Base-by-base conservation (phyloP, 1,140 invertebrate species). In the Drosophila fuyamai region DNA sequence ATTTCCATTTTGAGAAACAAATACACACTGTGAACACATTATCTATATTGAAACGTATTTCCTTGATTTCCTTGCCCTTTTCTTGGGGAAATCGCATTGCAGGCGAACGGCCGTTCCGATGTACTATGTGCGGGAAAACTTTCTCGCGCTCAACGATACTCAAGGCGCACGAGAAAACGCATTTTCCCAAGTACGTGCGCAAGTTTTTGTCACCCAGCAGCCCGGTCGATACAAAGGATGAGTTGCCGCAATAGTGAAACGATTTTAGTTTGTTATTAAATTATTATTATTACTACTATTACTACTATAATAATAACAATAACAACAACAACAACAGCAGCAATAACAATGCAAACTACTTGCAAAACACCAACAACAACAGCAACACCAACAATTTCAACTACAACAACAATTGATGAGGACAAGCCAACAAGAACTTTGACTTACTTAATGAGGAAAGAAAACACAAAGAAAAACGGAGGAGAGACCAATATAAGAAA, bases 111-210 rank as follows among this genome's bases (percentile, higher is more conserved):
- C 97, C 97, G 4, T 98, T 98, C 93, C 94, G 96, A 76, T 98
- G 97, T 93, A 94, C 95, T 51, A 93, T 97, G 62, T 98, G 97
- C 92, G 97, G 96, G 53, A 98, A 98, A 92, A 97, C 96, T 43
- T 98, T 98, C 93, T 97, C 96, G 51, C 94, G 97, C 70, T 97
- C 96, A 56, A 97, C 97, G 54, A 97, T 97, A 93, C 93, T 97
- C 67, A 97, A 97, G 92, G 96, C 97, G 77, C 97, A 98, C 93
- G 97, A 97, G 93, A 97, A 98, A 93, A 97, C 97, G 76, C 97
- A 97, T 93, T 97, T 96, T 94, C 97, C 96, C 62, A 97, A 97
- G 93, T 97, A 97, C 93, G 96, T 96, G 81, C 94, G 96, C 66
- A 97, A 97, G 93, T 97, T 96, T 93, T 94, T 97, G 80, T 97